A percentile compares a stretch with the other conserved stretches of the same genome.
Conservation (phyloP, 2,888 invertebrate genomes). For the Oligia latruncula region DNA sequence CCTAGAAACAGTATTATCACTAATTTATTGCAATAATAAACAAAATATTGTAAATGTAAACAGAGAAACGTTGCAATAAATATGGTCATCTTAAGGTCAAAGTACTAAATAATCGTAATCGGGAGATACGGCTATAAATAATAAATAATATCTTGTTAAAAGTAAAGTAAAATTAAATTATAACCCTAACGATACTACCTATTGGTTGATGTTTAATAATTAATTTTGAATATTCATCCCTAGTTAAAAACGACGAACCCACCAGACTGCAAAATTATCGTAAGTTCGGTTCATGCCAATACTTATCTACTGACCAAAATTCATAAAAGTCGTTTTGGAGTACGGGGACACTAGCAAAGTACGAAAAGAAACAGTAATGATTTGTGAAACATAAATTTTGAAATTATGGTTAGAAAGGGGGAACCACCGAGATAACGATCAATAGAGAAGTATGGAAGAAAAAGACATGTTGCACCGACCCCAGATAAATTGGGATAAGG, state of each 20-base stretch:
- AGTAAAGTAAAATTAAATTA: neutral
- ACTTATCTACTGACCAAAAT: neutral
- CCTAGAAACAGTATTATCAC: neutral
- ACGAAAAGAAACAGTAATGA: neutral
- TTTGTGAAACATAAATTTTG: too few relatives aligned
- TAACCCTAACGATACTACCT: neutral
- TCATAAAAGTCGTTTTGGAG: neutral
- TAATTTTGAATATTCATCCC: neutral
- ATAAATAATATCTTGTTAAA: neutral
- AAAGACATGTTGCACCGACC: too few relatives aligned
- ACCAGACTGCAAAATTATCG: neutral
- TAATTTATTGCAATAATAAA: conserved; percentile 23
- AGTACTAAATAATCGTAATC: neutral
- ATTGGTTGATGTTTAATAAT: neutral
- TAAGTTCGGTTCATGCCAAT: neutral
- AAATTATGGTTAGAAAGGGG: too few relatives aligned
- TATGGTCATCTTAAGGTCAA: conserved; percentile 32
- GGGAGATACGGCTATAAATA: neutral
- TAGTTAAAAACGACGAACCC: neutral
- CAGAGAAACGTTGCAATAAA: neutral
- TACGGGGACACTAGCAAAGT: too few relatives aligned
- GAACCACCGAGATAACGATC: too few relatives aligned
- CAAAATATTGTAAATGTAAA: neutral
- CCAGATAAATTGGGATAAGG: too few relatives aligned
- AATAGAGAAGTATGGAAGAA: too few relatives aligned